These are phyloP conservation scores for Pachycephala philippinensis DNA, from an alignment of 2,113 vertebrate species.

Conservation along the genomic window DNA sequence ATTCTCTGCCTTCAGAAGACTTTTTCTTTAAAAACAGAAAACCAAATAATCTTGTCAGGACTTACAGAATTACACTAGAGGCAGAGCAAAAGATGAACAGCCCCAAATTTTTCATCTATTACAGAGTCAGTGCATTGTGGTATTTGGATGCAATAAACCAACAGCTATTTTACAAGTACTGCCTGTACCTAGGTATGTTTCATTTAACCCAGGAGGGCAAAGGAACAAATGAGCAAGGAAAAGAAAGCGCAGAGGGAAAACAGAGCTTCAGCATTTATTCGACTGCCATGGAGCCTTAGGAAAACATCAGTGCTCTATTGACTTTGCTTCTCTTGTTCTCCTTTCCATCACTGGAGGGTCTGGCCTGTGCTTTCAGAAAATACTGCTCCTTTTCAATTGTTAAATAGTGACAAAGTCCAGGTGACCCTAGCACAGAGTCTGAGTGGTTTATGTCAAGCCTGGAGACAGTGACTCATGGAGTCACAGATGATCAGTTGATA, in stretches of 20 bases:
- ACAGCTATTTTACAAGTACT: not conserved
- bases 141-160: not conserved
- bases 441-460: conserved; percentile 60
- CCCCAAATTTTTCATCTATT: not conserved
- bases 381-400: conserved; percentile 41
- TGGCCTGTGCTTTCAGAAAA: conserved; percentile 17
- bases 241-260: not conserved
- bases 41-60: not conserved
- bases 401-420: conserved; percentile 63
- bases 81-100: not conserved
- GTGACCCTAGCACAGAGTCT: conserved; percentile 6
- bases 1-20: not conserved
- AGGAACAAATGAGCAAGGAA: not conserved
- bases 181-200: not conserved
- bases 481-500: conserved; percentile 62
- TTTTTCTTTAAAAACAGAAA: not conserved
- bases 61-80: not conserved
- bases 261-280: not conserved
- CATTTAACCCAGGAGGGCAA: not conserved
- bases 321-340: not conserved
- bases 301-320: not conserved
- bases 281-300: not conserved
- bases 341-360: not conserved
- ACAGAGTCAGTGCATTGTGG: not conserved
- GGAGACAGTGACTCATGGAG: conserved; percentile 53